Evolutionary conservation across 1,140 invertebrate genomes (phyloP).

Genomic region (Drosophila melanica): DNA sequence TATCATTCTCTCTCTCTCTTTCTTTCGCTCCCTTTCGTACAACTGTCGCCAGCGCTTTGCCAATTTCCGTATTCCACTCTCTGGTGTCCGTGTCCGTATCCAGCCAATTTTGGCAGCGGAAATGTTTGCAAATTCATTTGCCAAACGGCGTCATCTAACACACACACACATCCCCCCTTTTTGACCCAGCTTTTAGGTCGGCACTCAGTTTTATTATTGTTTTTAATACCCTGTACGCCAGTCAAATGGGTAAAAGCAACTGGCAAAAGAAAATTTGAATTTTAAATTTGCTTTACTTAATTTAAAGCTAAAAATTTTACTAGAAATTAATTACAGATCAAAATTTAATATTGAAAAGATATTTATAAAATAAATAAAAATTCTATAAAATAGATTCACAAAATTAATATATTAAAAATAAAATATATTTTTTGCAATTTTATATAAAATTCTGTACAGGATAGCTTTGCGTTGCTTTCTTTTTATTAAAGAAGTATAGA

Average conservation of each 20-base stretch:
- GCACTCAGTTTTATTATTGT: conserved; percentile 32
- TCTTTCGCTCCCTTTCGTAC: not conserved
- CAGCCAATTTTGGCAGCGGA: conserved; percentile 73
- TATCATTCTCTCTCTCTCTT: not conserved
- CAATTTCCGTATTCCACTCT: conserved; percentile 41
- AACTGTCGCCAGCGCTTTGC: not conserved
- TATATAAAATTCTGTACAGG: not conserved
- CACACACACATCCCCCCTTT: conserved; percentile 1
- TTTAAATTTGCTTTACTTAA: too few species aligned
- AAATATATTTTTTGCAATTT: too few species aligned
- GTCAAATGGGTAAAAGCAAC: not conserved
- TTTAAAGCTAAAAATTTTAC: too few species aligned
- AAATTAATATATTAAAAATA: too few species aligned
- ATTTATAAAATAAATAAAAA: too few species aligned
- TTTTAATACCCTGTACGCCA: conserved; percentile 18
- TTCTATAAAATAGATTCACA: too few species aligned
- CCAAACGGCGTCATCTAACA: conserved; percentile 75
- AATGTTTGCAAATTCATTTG: conserved; percentile 82
- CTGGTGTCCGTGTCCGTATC: conserved; percentile 51
- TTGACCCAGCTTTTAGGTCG: conserved; percentile 8
- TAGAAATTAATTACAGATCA: too few species aligned
- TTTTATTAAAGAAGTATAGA: too few species aligned
- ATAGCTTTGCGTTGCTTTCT: not conserved
- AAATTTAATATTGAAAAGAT: too few species aligned
- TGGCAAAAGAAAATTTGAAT: too few species aligned